These are phyloP conservation scores for Ictalurus furcatus DNA, from an alignment of 2,113 vertebrate species.

Conservation along the genomic window DNA sequence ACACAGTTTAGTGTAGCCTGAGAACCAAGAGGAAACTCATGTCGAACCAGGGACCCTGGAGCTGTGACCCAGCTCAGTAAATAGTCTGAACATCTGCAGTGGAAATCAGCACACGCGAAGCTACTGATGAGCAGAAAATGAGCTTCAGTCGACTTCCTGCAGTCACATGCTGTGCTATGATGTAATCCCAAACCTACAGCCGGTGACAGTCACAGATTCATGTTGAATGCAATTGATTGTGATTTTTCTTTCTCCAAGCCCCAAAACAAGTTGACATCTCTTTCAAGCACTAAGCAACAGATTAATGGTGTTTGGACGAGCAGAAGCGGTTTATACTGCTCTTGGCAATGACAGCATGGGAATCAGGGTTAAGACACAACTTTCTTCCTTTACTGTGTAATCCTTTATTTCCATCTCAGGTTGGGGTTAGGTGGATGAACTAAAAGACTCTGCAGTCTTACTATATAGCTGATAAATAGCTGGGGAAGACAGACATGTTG, in stretches of 20 bases:
- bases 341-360: constrained; percentile 30
- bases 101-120: background rate
- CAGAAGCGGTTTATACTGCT: constrained; percentile 58
- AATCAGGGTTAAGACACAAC: constrained; percentile 57
- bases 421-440: constrained; percentile 52
- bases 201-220: constrained; percentile 46
- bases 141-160: background rate
- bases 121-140: constrained; percentile 5
- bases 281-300: constrained; percentile 56
- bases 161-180: background rate
- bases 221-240: constrained; percentile 2
- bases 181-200: constrained; percentile 31
- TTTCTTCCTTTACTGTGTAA: constrained; percentile 51
- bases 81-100: constrained; percentile 8
- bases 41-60: background rate
- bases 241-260: constrained; percentile 11
- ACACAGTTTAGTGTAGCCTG: too few species aligned
- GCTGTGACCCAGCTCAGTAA: background rate
- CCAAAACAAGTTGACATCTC: constrained; percentile 50
- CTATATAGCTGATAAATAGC: constrained; percentile 26
- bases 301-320: constrained; percentile 62
- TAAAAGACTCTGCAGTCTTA: constrained; percentile 13
- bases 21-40: background rate
- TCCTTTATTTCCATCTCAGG: constrained; percentile 53
- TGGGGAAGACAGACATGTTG: background rate